Evolutionary conservation across 2,888 invertebrate species (phyloP).

Genomic region (Lydus trimaculatus): DNA sequence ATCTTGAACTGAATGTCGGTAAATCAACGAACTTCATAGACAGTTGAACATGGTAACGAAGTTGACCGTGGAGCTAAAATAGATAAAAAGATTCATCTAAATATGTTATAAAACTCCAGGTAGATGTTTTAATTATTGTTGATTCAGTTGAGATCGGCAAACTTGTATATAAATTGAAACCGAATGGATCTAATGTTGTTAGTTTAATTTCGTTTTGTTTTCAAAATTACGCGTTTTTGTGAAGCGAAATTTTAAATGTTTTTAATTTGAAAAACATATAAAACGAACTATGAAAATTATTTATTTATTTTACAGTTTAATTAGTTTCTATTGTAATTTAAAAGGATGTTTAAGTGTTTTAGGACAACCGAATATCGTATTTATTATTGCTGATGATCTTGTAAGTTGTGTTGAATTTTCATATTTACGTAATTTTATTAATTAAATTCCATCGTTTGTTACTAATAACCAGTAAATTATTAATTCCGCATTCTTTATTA

Average conservation of each 20-base stretch:
- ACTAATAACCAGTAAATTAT: no score
- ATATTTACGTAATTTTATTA: neutral
- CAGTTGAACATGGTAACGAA: slow-evolving; percentile 49
- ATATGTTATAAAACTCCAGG: slow-evolving; percentile 24
- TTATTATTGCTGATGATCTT: slow-evolving; percentile 50
- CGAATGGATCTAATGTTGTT: neutral
- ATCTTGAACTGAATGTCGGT: slow-evolving; percentile 32
- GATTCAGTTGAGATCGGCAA: slow-evolving; percentile 35
- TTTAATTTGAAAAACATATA: no score
- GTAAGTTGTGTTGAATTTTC: slow-evolving; percentile 42
- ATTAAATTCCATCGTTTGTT: no score
- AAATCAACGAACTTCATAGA: slow-evolving; percentile 50
- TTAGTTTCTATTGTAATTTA: slow-evolving; percentile 16
- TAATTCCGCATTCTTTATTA: no score
- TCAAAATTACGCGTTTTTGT: neutral
- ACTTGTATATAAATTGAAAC: slow-evolving; percentile 29
- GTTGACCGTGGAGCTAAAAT: slow-evolving; percentile 41
- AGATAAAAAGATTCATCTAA: slow-evolving; percentile 3
- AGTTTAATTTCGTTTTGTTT: slow-evolving; percentile 14
- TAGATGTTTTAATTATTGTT: slow-evolving; percentile 36
- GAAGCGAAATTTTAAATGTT: neutral
- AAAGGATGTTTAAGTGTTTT: slow-evolving; percentile 24
- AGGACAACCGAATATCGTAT: slow-evolving; percentile 47
- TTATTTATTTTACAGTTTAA: slow-evolving; percentile 9
- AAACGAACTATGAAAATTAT: slow-evolving; percentile 17